Evolutionary conservation across 2,797 vertebrate species (phyloP), one percentile per base, ranked within the genome.

Genomic region (Gymnoscopelus braueri): DNA sequence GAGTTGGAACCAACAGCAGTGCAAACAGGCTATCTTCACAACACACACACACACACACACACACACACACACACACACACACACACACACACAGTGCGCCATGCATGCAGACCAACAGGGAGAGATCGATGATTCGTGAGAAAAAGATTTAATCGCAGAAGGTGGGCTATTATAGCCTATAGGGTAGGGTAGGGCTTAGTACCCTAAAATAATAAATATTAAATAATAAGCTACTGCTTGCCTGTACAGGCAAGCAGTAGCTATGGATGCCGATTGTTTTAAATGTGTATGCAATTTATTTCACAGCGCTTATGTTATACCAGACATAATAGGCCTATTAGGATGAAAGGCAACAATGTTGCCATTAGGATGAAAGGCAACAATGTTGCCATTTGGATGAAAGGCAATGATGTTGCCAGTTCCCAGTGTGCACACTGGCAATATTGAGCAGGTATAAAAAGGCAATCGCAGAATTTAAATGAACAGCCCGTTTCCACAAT

Each of bases 401-500:
- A 19, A 19, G 19, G 19, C 19, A 19, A 19, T 19, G 19, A 19
- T 39, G 7, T 39, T 39, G 7, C 35, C 35, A 32, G 32, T 32
- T 19, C 19, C 19, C 19, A 19, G 19, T 19, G 19, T 80, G 74
- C 84, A 81, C 70, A 78, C 67, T 53, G 49, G 67, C 32, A 44
- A 78, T 75, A 82, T 76, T 65, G 76, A 85, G 84, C 87, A 90
- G 84, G 85, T 88, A 19, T 19, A 78, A 60, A 60, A 60, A 68
- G 55, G 60, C 62, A 55, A 68, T 75, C 48, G 65, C 69, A 71
- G 64, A 52, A 78, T 54, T 81, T 72, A 2, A 60, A 54, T 39
- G 50, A 64, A 32, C 35, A 71, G 78, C 71, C 39, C 53, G 29
- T 69, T 76, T 82, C 54, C 14, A 24, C 53, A 2, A 65, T 65